Base-by-base conservation (phyloP, 2,797 vertebrate species). In the Poecilia gillii region DNA sequence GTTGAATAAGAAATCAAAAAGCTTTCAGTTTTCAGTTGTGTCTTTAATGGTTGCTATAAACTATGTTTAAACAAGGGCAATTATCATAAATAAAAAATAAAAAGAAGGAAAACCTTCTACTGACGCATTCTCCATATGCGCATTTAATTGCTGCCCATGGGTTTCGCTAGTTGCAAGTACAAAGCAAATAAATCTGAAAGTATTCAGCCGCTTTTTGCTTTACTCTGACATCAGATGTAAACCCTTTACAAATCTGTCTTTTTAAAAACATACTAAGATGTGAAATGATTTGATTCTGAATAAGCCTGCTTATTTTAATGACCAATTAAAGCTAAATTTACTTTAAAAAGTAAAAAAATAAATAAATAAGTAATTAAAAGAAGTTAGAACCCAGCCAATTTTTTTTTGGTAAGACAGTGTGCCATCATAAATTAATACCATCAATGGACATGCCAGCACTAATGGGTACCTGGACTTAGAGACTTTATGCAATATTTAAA, bases 1-100 rank as follows among this genome's bases (percentile, higher is more conserved):
- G 45, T 3, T 66, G 57, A 47, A 51, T 84, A 71, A 87, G 64
- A 90, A 84, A 87, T 20, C 12, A 80, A 72, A 64, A 87, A 57
- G 23, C 68, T 25, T 25, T 41, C n/a, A 46, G 31, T 53, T 76
- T 88, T 84, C 87, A 85, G 72, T 90, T 88, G 88, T 83, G 84
- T 92, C 84, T 93, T 94, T 93, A 94, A 93, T 93, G 82, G 86
- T 83, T 82, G 91, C 84, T 81, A 90, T 77, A 73, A 89, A 90
- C 85, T 86, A 90, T 82, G 77, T 90, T 90, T 80, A 89, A 92
- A 93, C 84, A 91, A 91, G 92, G 89, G 93, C 90, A 90, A 91
- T 77, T 90, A 84, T 81, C 89, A 88, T 86, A 85, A 84, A 16
- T 77, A 84, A 90, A 83, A 74, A 87, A 85, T 16, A 1, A 72